These are phyloP conservation scores for Caenorhabditis brenneri DNA, from an alignment of 1,140 invertebrate genomes.

Conservation along the genomic window DNA sequence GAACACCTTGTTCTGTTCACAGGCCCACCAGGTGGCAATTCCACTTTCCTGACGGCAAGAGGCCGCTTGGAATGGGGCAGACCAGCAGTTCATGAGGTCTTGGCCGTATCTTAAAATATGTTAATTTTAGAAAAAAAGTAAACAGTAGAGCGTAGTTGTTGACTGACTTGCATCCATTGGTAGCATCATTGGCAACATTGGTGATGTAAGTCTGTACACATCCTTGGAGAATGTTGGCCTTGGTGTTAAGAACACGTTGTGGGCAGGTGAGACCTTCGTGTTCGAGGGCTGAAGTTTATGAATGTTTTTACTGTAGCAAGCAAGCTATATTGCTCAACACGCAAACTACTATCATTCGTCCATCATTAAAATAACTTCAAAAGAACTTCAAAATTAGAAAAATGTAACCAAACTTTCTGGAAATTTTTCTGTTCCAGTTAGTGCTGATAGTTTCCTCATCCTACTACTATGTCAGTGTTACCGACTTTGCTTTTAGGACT, in stretches of 20 bases:
- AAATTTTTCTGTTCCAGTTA: not conserved
- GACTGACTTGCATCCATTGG: constrained; percentile 44
- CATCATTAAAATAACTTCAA: too few relatives aligned
- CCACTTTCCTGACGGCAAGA: constrained; percentile 31
- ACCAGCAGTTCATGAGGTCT: constrained; percentile 51
- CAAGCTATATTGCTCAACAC: not conserved
- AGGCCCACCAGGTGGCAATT: constrained; percentile 46
- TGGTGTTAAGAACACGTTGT: constrained; percentile 38
- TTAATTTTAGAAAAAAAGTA: not conserved
- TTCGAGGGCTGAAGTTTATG: constrained; percentile 44
- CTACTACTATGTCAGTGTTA: too few relatives aligned
- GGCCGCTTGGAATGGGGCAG: constrained; percentile 48
- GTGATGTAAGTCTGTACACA: constrained; percentile 42
- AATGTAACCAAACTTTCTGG: too few relatives aligned
- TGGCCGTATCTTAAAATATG: constrained; percentile 36
- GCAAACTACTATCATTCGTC: too few relatives aligned
- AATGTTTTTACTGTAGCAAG: not conserved
- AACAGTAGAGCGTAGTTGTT: not conserved
- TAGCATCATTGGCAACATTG: constrained; percentile 5
- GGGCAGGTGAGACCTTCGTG: constrained; percentile 46
- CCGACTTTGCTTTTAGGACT: not conserved
- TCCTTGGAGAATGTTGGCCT: constrained; percentile 25
- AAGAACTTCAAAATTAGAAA: too few relatives aligned
- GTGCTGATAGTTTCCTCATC: not conserved
- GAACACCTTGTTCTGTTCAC: constrained; percentile 46